These are phyloP conservation scores for Clarias laeviceps DNA, from an alignment of 2,797 vertebrate species.

Conservation along the genomic window DNA sequence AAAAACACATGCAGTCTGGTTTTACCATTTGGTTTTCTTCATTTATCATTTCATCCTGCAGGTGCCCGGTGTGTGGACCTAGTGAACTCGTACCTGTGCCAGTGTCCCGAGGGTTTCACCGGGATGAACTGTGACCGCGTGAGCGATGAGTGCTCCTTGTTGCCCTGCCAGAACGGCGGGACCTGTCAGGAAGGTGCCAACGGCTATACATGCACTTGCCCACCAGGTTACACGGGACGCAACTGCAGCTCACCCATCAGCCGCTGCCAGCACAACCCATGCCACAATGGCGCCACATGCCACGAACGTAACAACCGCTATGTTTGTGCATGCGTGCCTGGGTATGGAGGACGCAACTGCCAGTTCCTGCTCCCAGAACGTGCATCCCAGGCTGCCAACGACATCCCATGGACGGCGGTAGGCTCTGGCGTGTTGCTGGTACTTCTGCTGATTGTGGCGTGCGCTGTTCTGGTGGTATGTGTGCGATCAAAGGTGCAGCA, in stretches of 20 bases:
- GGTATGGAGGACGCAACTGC: conserved; percentile 92
- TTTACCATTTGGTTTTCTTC: background rate
- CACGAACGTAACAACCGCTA: conserved; percentile 91
- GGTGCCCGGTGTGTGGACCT: conserved; percentile 90
- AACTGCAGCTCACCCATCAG: conserved; percentile 92
- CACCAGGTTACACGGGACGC: conserved; percentile 88
- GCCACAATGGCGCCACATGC: conserved; percentile 95
- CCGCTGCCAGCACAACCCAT: conserved; percentile 90
- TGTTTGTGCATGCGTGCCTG: conserved; percentile 86
- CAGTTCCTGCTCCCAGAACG: conserved; percentile 92
- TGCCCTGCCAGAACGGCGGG: conserved; percentile 89
- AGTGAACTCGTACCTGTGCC: conserved; percentile 90
- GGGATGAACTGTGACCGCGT: conserved; percentile 89
- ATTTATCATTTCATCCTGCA: conserved; percentile 64
- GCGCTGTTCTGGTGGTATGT: conserved; percentile 85
- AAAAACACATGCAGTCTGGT: background rate
- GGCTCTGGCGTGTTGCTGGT: conserved; percentile 88
- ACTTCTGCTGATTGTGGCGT: conserved; percentile 86
- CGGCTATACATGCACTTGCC: conserved; percentile 89
- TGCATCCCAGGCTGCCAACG: conserved; percentile 77
- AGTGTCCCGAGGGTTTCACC: conserved; percentile 89
- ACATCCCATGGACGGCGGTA: conserved; percentile 90
- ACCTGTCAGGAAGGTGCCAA: conserved; percentile 87
- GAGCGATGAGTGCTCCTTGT: conserved; percentile 83
- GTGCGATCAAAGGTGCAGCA: conserved; percentile 84